Conservation (phyloP, 2,888 invertebrate species). For the Lycia hirtaria region DNA sequence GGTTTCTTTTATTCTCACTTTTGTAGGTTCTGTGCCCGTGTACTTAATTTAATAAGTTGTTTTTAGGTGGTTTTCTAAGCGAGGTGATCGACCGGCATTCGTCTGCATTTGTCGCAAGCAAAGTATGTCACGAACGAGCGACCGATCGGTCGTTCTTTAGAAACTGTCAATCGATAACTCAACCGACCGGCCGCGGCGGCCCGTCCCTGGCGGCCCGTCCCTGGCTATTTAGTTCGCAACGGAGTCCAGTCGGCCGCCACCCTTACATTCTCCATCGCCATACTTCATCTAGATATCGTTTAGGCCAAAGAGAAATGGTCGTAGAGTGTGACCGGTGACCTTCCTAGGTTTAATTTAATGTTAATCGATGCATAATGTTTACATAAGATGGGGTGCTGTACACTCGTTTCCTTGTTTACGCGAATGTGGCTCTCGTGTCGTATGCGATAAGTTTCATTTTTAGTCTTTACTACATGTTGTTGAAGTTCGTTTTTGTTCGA, state of each 20-base stretch:
- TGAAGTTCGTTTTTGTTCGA: slow-evolving; percentile 47
- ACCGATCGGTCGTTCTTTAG: no score
- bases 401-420: slow-evolving; percentile 53
- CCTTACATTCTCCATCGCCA: background rate
- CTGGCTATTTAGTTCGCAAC: no score
- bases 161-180: no score
- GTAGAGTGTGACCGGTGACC: slow-evolving; percentile 52
- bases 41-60: slow-evolving; percentile 16
- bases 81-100: no score
- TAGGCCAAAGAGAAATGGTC: slow-evolving; percentile 35
- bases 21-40: background rate
- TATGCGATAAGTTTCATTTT: slow-evolving; percentile 38
- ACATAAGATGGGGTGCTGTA: slow-evolving; percentile 60
- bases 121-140: no score
- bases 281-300: background rate
- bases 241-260: no score
- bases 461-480: slow-evolving; percentile 54
- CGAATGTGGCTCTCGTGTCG: slow-evolving; percentile 35
- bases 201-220: no score
- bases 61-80: background rate
- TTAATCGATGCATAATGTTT: slow-evolving; percentile 63
- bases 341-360: slow-evolving; percentile 58
- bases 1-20: background rate
- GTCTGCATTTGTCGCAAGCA: no score
- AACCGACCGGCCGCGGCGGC: no score